phyloP scores from a whole-genome alignment of 2,113 vertebrate genomes.

The Vulpes lagopus region DNA sequence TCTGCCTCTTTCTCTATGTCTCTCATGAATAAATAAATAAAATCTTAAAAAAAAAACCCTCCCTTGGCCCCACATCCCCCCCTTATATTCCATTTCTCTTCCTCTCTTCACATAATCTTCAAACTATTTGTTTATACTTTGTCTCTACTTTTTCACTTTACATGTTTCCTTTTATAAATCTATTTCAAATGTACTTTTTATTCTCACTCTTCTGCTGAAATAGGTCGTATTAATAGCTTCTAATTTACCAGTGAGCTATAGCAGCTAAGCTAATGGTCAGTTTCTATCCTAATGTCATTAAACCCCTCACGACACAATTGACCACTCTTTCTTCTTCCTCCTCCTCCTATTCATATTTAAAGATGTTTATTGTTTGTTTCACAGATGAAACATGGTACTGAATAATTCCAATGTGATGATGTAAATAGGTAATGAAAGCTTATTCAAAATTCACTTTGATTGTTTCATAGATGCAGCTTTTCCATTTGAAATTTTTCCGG shows the following conservation, averaged over 20 bases:
- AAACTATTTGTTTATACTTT: constrained; percentile 4
- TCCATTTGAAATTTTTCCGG: not conserved
- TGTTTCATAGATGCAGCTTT: not conserved
- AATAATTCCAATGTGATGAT: not conserved
- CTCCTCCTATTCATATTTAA: not conserved
- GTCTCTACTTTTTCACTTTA: not conserved
- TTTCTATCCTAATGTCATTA: not conserved
- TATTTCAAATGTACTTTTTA: not conserved
- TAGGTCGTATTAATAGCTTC: not conserved
- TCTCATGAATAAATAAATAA: too few relatives aligned
- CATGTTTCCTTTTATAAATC: not conserved
- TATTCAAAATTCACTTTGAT: not conserved
- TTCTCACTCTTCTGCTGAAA: not conserved
- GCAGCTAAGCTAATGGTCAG: not conserved
- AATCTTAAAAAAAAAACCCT: not conserved
- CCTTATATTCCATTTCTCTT: not conserved
- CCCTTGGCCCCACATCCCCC: not conserved
- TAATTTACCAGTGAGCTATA: not conserved
- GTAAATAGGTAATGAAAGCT: not conserved
- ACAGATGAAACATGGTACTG: not conserved
- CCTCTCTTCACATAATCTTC: not conserved
- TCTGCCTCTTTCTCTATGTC: too few relatives aligned
- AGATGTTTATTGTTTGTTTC: not conserved
- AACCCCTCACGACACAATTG: not conserved
- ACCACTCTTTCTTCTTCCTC: not conserved